Evolutionary conservation across 2,888 invertebrate species (phyloP).

Genomic region (Priocnemis perturbator): DNA sequence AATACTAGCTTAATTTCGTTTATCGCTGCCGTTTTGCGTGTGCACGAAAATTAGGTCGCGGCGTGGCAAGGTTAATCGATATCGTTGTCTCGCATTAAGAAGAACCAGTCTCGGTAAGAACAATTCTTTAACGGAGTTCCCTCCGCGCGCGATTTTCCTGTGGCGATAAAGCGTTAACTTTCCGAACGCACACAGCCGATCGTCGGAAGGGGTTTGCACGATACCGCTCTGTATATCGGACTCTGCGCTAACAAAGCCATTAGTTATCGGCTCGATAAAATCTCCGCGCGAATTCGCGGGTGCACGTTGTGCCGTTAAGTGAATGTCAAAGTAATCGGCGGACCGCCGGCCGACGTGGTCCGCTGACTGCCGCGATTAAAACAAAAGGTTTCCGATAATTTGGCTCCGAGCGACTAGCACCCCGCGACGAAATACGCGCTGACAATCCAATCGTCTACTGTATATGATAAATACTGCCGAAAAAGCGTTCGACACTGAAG

Average conservation of each 20-base stretch:
- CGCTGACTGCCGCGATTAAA: no score
- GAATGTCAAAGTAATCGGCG: no score
- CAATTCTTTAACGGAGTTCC: neutral
- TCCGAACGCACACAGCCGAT: neutral
- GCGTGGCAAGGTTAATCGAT: slow-evolving; percentile 21
- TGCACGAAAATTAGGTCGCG: slow-evolving; percentile 20
- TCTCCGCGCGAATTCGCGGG: slow-evolving; percentile 20
- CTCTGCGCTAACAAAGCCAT: slow-evolving; percentile 22
- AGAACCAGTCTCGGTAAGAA: neutral
- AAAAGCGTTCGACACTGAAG: no score
- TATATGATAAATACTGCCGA: no score
- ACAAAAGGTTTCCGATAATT: no score
- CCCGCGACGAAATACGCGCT: no score
- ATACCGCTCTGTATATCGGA: neutral
- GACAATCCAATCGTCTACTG: no score
- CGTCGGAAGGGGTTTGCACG: slow-evolving; percentile 13
- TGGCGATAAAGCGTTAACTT: neutral
- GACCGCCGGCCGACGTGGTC: no score
- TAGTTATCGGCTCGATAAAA: slow-evolving; percentile 28
- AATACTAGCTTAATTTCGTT: neutral
- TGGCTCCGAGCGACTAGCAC: no score
- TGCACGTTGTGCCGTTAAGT: no score
- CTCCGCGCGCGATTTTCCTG: neutral
- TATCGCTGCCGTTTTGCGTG: neutral
- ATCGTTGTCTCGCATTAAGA: slow-evolving; percentile 9